Conservation (phyloP, 2,797 vertebrate species). For the Catharus ustulatus region DNA sequence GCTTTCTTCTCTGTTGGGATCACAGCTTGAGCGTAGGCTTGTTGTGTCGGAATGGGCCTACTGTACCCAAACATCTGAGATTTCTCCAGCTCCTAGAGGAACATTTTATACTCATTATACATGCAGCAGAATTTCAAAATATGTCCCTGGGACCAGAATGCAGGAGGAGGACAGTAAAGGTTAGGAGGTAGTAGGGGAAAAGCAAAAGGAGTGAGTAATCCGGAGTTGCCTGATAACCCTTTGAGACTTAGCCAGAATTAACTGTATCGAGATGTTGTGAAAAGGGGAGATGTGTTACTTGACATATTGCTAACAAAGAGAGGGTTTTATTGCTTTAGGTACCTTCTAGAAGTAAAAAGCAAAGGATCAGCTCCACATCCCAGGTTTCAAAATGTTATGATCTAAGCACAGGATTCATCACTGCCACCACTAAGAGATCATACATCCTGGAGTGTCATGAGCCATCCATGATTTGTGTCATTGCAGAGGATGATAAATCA, state of each 20-base stretch:
- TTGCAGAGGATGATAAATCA: conserved; percentile 78
- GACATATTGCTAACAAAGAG: conserved; percentile 28
- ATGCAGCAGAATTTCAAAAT: conserved; percentile 75
- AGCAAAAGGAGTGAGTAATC: conserved; percentile 62
- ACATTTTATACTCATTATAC: conserved; percentile 78
- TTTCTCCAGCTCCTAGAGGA: conserved; percentile 73
- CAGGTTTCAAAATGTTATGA: conserved; percentile 72
- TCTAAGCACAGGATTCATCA: conserved; percentile 73
- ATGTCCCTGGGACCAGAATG: conserved; percentile 71
- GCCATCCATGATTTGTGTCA: conserved; percentile 75
- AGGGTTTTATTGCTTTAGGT: conserved; percentile 42
- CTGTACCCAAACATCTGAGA: conserved; percentile 77
- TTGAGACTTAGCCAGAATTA: conserved; percentile 29
- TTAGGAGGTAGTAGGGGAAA: conserved; percentile 58
- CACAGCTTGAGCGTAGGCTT: conserved; percentile 78
- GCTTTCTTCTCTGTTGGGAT: conserved; percentile 75
- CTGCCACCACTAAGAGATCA: conserved; percentile 61
- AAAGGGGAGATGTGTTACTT: not conserved
- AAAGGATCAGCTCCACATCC: conserved; percentile 57
- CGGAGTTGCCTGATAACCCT: conserved; percentile 40
- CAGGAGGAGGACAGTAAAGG: conserved; percentile 68
- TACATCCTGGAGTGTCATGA: conserved; percentile 73
- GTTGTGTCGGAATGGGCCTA: conserved; percentile 77
- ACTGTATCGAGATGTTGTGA: not conserved
- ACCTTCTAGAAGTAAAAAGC: conserved; percentile 64